Evolutionary conservation across 2,888 invertebrate species (phyloP).

Genomic region (Athalia cordata): DNA sequence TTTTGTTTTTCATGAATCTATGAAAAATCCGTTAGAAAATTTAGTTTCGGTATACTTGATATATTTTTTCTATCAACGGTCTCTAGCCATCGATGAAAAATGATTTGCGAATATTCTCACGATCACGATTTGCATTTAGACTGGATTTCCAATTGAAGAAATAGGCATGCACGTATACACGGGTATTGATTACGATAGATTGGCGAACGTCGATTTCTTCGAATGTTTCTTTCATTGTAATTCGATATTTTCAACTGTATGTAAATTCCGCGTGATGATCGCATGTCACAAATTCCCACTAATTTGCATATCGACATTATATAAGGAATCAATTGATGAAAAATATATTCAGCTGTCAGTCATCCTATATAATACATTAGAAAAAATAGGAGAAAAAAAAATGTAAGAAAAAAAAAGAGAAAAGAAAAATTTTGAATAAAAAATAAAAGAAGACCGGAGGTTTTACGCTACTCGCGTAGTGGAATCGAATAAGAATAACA

Average conservation of each 20-base stretch:
- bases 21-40: too few relatives aligned
- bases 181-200: constrained; percentile 23
- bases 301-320: not conserved
- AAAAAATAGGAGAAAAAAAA: not conserved
- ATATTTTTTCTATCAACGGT: too few relatives aligned
- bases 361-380: not conserved
- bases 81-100: not conserved
- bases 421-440: not conserved
- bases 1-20: too few relatives aligned
- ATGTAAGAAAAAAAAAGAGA: not conserved
- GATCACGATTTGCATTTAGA: constrained; percentile 6
- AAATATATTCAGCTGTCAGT: constrained; percentile 40
- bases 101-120: constrained; percentile 17
- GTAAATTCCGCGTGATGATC: constrained; percentile 4
- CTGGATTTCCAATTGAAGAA: not conserved
- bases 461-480: too few relatives aligned
- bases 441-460: not conserved
- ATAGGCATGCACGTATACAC: not conserved
- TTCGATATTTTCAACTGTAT: constrained; percentile 38
- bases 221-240: constrained; percentile 31
- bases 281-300: too few relatives aligned
- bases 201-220: constrained; percentile 22
- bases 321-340: not conserved
- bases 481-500: too few relatives aligned
- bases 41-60: too few relatives aligned